Percentiles rank a stretch among this genome's conserved stretches.
These are phyloP conservation scores for Pantherophis alleghaniensis DNA, from an alignment of 2,797 vertebrate genomes.

Conservation along the genomic window DNA sequence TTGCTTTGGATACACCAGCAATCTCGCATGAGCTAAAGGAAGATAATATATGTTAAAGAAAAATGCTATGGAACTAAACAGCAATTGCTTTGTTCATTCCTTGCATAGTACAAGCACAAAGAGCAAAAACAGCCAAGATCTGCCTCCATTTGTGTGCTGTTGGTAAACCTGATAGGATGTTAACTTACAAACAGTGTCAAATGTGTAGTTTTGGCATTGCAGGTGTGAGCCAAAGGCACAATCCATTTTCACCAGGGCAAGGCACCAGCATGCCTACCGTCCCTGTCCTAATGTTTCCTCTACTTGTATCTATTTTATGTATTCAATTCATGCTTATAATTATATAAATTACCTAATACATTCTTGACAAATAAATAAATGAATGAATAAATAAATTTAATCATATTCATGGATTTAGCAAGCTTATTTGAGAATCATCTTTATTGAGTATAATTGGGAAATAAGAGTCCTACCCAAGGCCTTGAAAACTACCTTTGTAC, in stretches of 20 bases:
- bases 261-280: no score
- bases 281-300: no score
- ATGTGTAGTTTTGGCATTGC: neutral
- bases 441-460: neutral
- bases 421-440: neutral
- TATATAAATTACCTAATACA: no score
- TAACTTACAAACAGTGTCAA: neutral
- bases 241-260: neutral
- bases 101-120: neutral
- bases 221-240: neutral
- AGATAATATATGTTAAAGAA: neutral
- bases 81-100: neutral
- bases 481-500: neutral
- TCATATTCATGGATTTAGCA: slow-evolving; percentile 2
- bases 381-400: neutral
- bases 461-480: neutral
- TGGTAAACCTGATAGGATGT: neutral
- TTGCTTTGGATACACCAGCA: neutral
- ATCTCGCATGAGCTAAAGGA: neutral
- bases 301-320: no score
- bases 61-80: neutral
- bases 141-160: neutral
- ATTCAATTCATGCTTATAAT: no score
- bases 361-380: no score
- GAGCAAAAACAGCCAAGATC: neutral